A percentile compares a stretch with the other conserved stretches of the same genome.
phyloP scores from a whole-genome alignment of 2,113 vertebrate species.

The Notechis scutatus region DNA sequence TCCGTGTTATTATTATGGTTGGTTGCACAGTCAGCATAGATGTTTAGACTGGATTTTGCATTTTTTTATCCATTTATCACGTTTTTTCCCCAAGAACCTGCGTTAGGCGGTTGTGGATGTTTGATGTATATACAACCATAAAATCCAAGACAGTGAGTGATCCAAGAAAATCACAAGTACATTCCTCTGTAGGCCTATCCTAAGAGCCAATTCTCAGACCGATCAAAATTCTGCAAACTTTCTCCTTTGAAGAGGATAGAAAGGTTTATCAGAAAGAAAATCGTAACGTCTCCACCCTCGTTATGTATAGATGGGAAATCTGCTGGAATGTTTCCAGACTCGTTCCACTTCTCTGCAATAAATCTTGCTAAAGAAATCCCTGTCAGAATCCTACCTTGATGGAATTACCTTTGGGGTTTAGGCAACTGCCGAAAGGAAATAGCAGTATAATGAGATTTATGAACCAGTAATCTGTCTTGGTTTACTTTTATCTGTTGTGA shows the following conservation, averaged over 20 bases:
- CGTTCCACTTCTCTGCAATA: background rate
- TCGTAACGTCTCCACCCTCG: background rate
- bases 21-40: background rate
- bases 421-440: background rate
- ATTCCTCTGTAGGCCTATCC: background rate
- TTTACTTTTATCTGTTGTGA: background rate
- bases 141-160: background rate
- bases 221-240: background rate
- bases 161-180: background rate
- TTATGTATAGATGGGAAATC: background rate
- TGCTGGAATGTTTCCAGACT: background rate
- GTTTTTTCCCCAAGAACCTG: background rate
- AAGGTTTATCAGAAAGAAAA: background rate
- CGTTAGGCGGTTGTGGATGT: too few species aligned
- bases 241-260: background rate
- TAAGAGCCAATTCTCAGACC: background rate
- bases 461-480: background rate
- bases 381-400: background rate
- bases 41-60: background rate
- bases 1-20: background rate
- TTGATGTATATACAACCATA: background rate
- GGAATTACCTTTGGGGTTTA: background rate
- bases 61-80: background rate
- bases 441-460: background rate
- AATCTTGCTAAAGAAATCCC: background rate